Conservation (phyloP, 1,140 invertebrate species). For the Drosophila nikananu region DNA sequence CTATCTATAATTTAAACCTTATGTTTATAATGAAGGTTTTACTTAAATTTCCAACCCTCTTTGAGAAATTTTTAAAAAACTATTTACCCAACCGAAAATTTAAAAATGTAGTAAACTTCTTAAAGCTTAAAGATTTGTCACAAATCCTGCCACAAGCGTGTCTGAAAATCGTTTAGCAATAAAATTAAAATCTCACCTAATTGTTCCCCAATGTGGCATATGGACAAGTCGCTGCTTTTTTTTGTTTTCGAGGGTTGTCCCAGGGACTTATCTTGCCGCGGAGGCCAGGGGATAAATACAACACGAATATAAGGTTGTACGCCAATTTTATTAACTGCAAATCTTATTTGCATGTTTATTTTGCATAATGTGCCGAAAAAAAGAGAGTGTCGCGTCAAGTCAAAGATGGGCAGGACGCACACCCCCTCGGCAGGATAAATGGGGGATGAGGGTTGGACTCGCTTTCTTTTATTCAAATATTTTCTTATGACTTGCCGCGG, state of each 20-base stretch:
- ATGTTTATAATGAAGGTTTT: too few species aligned
- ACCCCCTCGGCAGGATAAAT: conserved; percentile 11
- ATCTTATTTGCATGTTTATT: conserved; percentile 85
- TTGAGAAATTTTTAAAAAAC: not conserved
- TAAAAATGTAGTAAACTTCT: not conserved
- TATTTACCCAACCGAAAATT: not conserved
- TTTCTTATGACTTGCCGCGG: conserved; percentile 71
- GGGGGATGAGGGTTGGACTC: conserved; percentile 30
- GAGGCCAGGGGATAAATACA: conserved; percentile 14
- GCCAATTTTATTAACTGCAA: conserved; percentile 84
- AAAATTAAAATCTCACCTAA: conserved; percentile 78
- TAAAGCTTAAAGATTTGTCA: not conserved
- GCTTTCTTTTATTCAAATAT: conserved; percentile 78
- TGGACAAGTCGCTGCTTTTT: conserved; percentile 48
- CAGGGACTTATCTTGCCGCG: conserved; percentile 21
- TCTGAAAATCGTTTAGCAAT: conserved; percentile 74
- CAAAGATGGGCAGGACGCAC: conserved; percentile 2
- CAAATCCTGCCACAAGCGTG: conserved; percentile 24
- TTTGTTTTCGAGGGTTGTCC: conserved; percentile 13
- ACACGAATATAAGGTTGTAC: conserved; percentile 64
- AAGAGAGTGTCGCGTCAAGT: conserved; percentile 58
- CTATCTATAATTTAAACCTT: too few species aligned
- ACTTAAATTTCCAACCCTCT: not conserved
- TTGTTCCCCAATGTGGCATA: conserved; percentile 80
- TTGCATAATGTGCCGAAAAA: conserved; percentile 82